Percentiles rank a stretch among this genome's conserved stretches.
Conservation (phyloP, 1,140 invertebrate species). For the Nasonia vitripennis region DNA sequence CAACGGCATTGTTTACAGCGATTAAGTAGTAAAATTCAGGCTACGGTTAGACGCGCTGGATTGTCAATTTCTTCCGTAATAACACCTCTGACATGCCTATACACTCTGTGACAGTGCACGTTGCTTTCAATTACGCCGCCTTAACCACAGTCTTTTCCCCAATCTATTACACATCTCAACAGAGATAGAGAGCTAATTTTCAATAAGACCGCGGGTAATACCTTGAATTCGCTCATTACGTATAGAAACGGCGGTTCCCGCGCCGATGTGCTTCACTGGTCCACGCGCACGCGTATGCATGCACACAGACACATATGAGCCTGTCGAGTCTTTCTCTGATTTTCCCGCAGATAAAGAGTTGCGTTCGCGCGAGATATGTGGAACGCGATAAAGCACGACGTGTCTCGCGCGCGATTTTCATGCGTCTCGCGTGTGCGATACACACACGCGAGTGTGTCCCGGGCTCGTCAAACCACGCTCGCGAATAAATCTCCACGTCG, state of each 20-base stretch:
- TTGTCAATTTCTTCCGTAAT: not conserved
- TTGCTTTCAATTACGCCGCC: not conserved
- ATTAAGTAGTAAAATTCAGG: not conserved
- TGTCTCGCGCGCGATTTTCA: conserved; percentile 16
- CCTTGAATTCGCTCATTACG: not conserved
- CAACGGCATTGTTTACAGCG: not conserved
- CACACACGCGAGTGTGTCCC: too few relatives aligned
- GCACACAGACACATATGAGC: not conserved
- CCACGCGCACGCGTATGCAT: not conserved
- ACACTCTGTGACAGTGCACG: not conserved
- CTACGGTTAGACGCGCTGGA: not conserved
- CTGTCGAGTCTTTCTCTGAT: not conserved
- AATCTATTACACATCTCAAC: not conserved
- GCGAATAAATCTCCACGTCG: conserved; percentile 11
- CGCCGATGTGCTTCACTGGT: not conserved
- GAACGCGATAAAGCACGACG: conserved; percentile 11
- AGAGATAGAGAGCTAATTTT: not conserved
- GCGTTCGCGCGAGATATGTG: not conserved
- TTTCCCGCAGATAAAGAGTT: conserved; percentile 17
- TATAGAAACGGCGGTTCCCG: not conserved
- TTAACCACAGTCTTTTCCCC: not conserved
- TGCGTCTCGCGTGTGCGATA: not conserved
- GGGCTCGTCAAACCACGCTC: too few relatives aligned
- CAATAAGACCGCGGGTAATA: not conserved
- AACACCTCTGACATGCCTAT: not conserved